phyloP scores from a whole-genome alignment of 2,113 vertebrate genomes.

The Cebus imitator region DNA sequence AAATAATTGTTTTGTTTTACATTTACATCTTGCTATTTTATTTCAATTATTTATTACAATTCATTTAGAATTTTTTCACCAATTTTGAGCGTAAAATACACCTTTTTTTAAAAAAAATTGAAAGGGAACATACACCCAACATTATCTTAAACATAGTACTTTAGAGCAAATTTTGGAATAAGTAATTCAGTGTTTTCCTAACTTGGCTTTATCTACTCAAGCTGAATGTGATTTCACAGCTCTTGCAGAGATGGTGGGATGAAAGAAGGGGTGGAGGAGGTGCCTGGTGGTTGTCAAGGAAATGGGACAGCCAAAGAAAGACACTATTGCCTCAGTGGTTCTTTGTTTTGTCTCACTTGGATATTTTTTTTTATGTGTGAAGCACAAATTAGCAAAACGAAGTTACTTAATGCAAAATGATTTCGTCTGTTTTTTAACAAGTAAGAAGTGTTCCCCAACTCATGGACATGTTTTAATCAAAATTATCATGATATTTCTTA shows the following conservation, averaged over 20 bases:
- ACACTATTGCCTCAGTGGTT: background rate
- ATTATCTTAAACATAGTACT: background rate
- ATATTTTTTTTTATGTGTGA: background rate
- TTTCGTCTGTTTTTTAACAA: background rate
- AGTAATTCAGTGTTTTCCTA: background rate
- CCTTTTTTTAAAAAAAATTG: background rate
- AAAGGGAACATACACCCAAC: background rate
- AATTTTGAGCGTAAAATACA: background rate
- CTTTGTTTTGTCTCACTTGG: background rate
- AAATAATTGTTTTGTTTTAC: background rate
- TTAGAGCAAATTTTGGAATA: background rate
- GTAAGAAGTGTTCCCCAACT: background rate
- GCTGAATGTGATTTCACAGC: background rate
- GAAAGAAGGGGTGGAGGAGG: accelerated
- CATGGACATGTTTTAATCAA: background rate
- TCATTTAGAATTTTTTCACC: background rate
- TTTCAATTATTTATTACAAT: background rate
- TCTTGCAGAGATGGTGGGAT: background rate
- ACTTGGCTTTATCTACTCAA: background rate
- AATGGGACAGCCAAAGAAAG: background rate
- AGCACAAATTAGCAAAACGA: background rate
- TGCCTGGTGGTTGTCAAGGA: background rate
- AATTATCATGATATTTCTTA: background rate
- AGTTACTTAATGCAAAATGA: background rate
- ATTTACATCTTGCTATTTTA: background rate